phyloP scores from a whole-genome alignment of 1,140 invertebrate genomes.

The Drosophila punjabiensis region DNA sequence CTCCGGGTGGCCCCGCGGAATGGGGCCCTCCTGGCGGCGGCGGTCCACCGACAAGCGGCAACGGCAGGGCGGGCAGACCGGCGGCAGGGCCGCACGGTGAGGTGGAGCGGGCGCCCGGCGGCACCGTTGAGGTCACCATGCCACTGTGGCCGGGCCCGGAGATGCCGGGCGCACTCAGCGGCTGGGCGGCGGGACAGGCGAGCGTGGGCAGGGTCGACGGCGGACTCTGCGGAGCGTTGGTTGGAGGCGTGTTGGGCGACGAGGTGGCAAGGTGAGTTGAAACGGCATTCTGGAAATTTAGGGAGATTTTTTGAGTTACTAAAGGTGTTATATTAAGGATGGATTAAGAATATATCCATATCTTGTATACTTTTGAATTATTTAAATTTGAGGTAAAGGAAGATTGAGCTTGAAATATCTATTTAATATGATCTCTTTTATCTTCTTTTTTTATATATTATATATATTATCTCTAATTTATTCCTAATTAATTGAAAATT shows the following conservation, averaged over 20 bases:
- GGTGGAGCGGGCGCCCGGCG: slow-evolving; percentile 86
- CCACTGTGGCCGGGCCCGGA: slow-evolving; percentile 53
- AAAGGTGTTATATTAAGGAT: not conserved
- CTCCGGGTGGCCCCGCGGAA: slow-evolving; percentile 60
- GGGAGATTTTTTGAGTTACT: not conserved
- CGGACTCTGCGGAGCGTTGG: slow-evolving; percentile 74
- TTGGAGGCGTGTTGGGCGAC: slow-evolving; percentile 79
- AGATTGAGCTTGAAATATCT: no score
- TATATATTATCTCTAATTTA: not conserved
- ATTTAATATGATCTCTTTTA: not conserved
- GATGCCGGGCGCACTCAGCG: slow-evolving; percentile 49
- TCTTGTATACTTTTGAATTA: no score
- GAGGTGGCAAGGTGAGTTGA: slow-evolving; percentile 84
- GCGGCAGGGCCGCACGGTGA: slow-evolving; percentile 86
- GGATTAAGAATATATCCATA: no score
- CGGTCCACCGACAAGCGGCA: slow-evolving; percentile 55
- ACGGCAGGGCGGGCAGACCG: slow-evolving; percentile 68
- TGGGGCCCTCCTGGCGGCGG: slow-evolving; percentile 60
- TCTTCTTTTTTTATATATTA: not conserved
- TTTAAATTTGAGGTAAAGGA: not conserved
- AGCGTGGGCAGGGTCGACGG: slow-evolving; percentile 55
- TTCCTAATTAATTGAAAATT: not conserved
- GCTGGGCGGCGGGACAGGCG: slow-evolving; percentile 54
- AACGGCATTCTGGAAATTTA: slow-evolving; percentile 79
- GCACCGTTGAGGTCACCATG: slow-evolving; percentile 85